phyloP scores from a whole-genome alignment of 2,113 vertebrate species.

The Tylochromis polylepis region DNA sequence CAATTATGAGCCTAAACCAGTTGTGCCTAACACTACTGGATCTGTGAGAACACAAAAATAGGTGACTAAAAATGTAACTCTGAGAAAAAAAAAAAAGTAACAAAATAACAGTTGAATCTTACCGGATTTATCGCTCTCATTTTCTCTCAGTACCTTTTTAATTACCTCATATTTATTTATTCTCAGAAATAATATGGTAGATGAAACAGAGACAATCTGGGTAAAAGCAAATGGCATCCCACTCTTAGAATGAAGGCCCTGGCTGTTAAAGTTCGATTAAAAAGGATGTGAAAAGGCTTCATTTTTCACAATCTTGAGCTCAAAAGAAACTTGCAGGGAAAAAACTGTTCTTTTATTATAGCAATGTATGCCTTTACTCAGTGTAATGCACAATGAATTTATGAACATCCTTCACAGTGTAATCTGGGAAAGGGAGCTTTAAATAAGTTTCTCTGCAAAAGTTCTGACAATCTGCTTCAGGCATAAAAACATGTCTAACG shows the following conservation, averaged over 20 bases:
- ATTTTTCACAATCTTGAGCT: not conserved
- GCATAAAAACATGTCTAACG: not conserved
- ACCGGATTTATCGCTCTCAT: not conserved
- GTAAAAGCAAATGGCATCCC: constrained; percentile 10
- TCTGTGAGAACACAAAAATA: not conserved
- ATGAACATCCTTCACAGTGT: not conserved
- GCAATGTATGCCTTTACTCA: accelerated
- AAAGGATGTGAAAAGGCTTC: not conserved
- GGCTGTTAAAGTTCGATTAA: constrained; percentile 18
- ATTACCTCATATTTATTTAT: not conserved
- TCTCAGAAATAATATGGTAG: not conserved
- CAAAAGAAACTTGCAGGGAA: accelerated
- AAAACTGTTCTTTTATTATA: accelerated
- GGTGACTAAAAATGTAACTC: not conserved
- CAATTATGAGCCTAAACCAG: not conserved
- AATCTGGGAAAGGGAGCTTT: not conserved
- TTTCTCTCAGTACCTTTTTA: not conserved
- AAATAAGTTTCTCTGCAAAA: not conserved
- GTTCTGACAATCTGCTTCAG: not conserved
- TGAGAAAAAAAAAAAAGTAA: not conserved
- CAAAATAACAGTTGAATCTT: not conserved
- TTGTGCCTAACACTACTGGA: not conserved
- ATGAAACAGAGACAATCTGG: not conserved
- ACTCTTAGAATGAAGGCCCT: not conserved
- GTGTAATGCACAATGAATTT: not conserved